Evolutionary conservation across 2,113 vertebrate genomes (phyloP).

Genomic region (Prochilodus magdalenae): DNA sequence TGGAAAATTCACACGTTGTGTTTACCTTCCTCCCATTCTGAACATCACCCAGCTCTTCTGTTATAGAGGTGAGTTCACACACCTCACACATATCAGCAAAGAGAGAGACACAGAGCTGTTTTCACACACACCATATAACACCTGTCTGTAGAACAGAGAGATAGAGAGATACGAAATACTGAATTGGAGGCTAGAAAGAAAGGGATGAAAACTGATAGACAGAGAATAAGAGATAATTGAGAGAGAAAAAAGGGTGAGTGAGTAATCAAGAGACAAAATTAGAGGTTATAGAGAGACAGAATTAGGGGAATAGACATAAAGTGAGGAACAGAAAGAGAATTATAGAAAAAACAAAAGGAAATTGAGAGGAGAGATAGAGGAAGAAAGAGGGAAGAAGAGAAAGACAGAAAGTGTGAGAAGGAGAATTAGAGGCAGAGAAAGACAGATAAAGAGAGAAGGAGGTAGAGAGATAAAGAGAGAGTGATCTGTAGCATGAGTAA

Average conservation of each 20-base stretch:
- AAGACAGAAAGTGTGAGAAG: background rate
- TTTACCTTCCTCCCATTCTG: background rate
- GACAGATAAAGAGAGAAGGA: background rate
- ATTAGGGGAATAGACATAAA: background rate
- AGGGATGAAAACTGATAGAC: background rate
- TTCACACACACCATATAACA: background rate
- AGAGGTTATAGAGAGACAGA: no score
- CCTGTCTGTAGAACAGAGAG: background rate
- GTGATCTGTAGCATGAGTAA: conserved; percentile 5
- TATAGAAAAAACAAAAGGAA: no score
- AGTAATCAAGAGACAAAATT: no score
- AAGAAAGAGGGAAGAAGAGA: background rate
- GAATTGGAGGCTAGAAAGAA: no score
- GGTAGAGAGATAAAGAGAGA: conserved; percentile 1
- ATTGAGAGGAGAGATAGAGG: background rate
- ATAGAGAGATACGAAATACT: background rate
- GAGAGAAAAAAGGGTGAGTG: background rate
- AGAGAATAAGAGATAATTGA: background rate
- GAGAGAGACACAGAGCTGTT: conserved; percentile 1
- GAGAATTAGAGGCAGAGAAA: no score
- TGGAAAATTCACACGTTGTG: background rate
- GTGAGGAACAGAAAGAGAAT: background rate
- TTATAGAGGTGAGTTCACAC: conserved; percentile 39
- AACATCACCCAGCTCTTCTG: background rate
- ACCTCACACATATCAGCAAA: conserved; percentile 39